These are phyloP conservation scores for Cyphomyrus discorhynchus DNA, from an alignment of 2,113 vertebrate species.

Conservation along the genomic window DNA sequence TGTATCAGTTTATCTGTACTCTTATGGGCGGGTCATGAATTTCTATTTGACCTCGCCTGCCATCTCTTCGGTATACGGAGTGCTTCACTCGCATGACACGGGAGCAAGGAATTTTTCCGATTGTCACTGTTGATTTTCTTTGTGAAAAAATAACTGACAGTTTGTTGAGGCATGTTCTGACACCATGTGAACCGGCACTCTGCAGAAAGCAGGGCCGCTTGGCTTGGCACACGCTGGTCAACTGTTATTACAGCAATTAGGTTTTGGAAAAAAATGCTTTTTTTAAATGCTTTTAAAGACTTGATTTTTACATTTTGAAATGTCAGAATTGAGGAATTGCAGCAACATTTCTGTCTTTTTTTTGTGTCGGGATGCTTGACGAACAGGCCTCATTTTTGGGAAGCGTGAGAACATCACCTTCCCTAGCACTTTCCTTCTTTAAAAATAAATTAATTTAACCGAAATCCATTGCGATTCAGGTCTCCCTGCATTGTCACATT, in stretches of 20 bases:
- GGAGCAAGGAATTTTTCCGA: not conserved
- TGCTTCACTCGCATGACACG: not conserved
- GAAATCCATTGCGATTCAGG: constrained; percentile 53
- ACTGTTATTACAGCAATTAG: not conserved
- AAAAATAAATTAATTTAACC: constrained; percentile 33
- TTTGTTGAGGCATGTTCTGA: not conserved
- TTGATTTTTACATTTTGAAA: constrained; percentile 5
- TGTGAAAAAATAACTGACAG: not conserved
- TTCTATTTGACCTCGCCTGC: not conserved
- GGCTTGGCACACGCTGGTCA: not conserved
- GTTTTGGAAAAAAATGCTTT: not conserved
- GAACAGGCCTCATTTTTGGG: constrained; percentile 15
- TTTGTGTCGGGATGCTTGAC: not conserved
- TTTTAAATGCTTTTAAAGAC: not conserved
- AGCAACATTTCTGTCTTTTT: not conserved
- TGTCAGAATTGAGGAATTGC: not conserved
- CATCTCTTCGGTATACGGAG: not conserved
- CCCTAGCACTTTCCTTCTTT: constrained; percentile 47
- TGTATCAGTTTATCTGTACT: not conserved
- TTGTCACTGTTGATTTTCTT: constrained; percentile 6
- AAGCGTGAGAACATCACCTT: constrained; percentile 14
- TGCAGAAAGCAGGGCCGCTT: not conserved
- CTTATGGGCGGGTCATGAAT: not conserved
- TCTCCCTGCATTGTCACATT: constrained; percentile 58
- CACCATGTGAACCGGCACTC: not conserved